Evolutionary conservation across 2,113 vertebrate species (phyloP).

Genomic region (Pituophis catenifer): DNA sequence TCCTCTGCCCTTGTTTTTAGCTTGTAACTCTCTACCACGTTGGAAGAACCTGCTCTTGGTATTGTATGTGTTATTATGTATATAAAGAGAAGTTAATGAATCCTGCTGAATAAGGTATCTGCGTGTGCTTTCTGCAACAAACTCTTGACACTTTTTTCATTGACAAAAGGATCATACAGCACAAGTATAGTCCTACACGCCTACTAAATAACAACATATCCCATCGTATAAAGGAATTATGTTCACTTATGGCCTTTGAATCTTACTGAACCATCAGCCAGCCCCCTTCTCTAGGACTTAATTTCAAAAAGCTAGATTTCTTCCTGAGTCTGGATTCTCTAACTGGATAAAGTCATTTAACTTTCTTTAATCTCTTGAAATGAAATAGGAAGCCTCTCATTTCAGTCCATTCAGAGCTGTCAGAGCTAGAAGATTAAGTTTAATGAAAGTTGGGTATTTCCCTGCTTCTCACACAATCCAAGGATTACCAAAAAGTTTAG

Average conservation of each 20-base stretch:
- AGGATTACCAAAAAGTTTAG: neutral
- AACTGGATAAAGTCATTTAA: neutral
- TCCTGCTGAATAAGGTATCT: no score
- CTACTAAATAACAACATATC: neutral
- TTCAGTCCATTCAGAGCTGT: conserved; percentile 1
- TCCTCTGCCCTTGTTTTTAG: no score
- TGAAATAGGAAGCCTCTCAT: rapidly evolving
- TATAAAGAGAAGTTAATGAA: no score
- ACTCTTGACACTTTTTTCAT: neutral
- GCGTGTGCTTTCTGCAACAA: no score
- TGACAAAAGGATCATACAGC: neutral
- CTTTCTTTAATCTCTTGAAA: conserved; percentile 9
- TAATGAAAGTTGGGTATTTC: neutral
- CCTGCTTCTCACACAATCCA: neutral
- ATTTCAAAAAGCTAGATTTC: neutral
- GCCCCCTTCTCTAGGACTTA: neutral
- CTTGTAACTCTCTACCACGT: no score
- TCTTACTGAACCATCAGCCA: neutral
- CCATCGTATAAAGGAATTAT: neutral
- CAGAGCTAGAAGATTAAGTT: neutral
- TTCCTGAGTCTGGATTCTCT: neutral
- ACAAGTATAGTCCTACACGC: neutral
- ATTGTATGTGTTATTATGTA: no score
- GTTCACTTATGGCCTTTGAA: neutral
- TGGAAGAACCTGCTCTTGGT: no score